Conservation (phyloP, 2,113 vertebrate species). For the Myodes glareolus region DNA sequence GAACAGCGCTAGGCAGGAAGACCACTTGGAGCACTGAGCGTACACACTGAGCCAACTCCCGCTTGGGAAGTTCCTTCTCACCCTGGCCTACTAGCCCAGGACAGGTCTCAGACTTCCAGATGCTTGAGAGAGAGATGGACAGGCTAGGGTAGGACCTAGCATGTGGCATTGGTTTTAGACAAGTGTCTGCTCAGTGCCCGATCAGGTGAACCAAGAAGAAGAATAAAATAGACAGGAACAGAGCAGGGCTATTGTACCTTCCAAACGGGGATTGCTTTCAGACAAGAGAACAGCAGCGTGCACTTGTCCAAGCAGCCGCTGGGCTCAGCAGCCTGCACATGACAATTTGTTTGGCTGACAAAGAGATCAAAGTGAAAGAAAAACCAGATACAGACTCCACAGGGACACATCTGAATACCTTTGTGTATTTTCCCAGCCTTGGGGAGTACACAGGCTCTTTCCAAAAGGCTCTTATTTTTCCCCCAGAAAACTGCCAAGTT, state of each 20-base stretch:
- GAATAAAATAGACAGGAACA: background rate
- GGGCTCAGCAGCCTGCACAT: background rate
- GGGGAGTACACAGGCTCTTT: background rate
- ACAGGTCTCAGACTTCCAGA: background rate
- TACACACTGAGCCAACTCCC: fast-evolving
- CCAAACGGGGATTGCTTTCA: background rate
- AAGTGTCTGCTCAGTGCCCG: background rate
- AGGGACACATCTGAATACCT: background rate
- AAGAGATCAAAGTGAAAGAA: background rate
- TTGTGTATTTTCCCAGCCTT: background rate
- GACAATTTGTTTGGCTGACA: background rate
- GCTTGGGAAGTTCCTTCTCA: fast-evolving
- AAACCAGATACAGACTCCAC: background rate
- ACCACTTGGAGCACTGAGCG: background rate
- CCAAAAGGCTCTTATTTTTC: background rate
- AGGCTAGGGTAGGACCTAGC: background rate
- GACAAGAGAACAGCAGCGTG: background rate
- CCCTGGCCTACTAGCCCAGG: too few species aligned
- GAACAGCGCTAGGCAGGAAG: too few species aligned
- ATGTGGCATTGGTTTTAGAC: background rate
- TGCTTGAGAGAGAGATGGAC: background rate
- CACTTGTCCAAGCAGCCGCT: background rate
- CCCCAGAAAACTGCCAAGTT: background rate
- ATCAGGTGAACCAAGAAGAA: background rate
- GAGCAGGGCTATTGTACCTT: fast-evolving